phyloP scores from a whole-genome alignment of 2,888 invertebrate species.

The Aspidapion aeneum region DNA sequence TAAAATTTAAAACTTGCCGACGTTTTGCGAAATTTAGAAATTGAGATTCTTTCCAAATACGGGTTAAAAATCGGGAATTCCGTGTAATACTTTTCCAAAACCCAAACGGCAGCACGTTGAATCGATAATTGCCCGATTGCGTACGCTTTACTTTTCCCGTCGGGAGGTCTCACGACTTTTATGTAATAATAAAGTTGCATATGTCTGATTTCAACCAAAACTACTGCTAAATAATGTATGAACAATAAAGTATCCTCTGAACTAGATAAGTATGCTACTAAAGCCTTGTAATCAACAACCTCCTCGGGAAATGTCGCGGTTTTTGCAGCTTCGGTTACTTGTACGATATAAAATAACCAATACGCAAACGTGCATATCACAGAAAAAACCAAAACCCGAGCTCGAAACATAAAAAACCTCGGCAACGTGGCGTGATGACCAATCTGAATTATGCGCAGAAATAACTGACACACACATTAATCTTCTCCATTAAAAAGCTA shows the following conservation, averaged over 20 bases:
- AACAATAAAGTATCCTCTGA: slow-evolving; percentile 91
- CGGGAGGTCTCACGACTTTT: slow-evolving; percentile 91
- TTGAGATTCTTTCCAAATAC: slow-evolving; percentile 86
- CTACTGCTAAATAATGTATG: slow-evolving; percentile 91
- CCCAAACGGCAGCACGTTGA: slow-evolving; percentile 93
- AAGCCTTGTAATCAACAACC: slow-evolving; percentile 78
- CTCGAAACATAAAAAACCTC: slow-evolving; percentile 85
- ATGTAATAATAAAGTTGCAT: slow-evolving; percentile 85
- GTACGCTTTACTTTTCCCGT: slow-evolving; percentile 87
- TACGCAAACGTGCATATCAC: slow-evolving; percentile 93
- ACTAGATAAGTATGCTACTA: slow-evolving; percentile 90
- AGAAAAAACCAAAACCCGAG: slow-evolving; percentile 83
- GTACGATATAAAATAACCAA: slow-evolving; percentile 97
- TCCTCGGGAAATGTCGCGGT: slow-evolving; percentile 76
- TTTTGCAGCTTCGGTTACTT: slow-evolving; percentile 77
- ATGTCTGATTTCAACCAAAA: slow-evolving; percentile 91
- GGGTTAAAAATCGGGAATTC: slow-evolving; percentile 97
- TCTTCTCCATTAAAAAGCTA: no score
- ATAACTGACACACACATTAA: no score
- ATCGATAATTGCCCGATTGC: slow-evolving; percentile 89
- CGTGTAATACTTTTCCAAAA: slow-evolving; percentile 91
- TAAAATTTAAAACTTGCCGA: slow-evolving; percentile 93
- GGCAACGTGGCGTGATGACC: slow-evolving; percentile 87
- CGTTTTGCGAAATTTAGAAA: slow-evolving; percentile 75
- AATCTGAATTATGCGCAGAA: no score